Evolutionary conservation across 2,888 invertebrate genomes (phyloP), one percentile per base, ranked within the genome.

Genomic region (Gryllus longicercus): DNA sequence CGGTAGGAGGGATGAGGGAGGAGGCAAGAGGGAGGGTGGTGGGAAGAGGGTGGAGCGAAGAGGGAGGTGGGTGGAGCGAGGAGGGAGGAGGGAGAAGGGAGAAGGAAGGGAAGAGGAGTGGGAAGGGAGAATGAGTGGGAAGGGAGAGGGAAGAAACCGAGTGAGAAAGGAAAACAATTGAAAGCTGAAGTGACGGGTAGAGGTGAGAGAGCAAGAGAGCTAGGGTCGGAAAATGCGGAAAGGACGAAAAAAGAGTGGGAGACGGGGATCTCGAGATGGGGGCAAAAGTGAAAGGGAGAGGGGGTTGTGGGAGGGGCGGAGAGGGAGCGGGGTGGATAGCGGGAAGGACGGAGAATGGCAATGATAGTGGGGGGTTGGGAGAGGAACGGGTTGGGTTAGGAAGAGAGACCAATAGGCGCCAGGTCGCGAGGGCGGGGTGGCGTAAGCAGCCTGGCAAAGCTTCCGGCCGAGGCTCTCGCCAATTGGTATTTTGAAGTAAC

Each of bases 401-500:
- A 11, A 18, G 14, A n/a, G 16, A 63, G 4, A 63, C 5, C n/a
- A 63, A 63, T n/a, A 16, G 63, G 8, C 4, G 38, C 38, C 38
- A 38, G 38, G 38, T 38, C 38, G 38, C 38, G 38, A 38, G 38
- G 8, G 38, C 38, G 8, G 38, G 38, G 38, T 16, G 14, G 3
- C 11, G 14, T 5, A 14, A 11, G 63, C 63, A 63, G 63, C 12
- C n/a, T 63, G 63, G 63, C 63, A 63, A 4, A 18, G 63, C n/a
- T 14, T 18, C 16, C n/a, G 63, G 63, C 16, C 63, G n/a, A 14
- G 16, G 16, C 63, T 14, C n/a, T 14, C 14, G 63, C 63, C 63
- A 63, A 63, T 63, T 63, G 63, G 63, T n/a, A 63, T 63, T 63
- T 63, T 63, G 63, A 63, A 63, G 63, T n/a, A 63, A 63, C 63